A percentile compares a stretch with the other conserved stretches of the same genome.
Conservation (phyloP, 2,888 invertebrate genomes). For the Agrotis segetum region DNA sequence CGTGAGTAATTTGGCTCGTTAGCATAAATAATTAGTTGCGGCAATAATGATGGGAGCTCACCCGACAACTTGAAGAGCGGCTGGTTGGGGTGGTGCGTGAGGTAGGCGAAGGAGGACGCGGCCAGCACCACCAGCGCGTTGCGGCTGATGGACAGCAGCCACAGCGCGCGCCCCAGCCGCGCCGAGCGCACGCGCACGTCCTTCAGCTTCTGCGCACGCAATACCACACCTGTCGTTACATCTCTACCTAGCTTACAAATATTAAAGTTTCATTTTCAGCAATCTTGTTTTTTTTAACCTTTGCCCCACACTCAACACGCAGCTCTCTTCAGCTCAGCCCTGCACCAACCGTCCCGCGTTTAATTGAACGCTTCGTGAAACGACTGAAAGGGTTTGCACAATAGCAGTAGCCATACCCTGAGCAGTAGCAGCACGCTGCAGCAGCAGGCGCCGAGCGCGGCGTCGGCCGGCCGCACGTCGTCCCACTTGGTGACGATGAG, state of each 20-base stretch:
- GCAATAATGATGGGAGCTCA: constrained; percentile 44
- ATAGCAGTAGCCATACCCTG: constrained; percentile 87
- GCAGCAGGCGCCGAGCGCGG: constrained; percentile 92
- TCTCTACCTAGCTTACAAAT: background rate
- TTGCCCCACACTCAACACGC: too few species aligned
- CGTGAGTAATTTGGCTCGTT: background rate
- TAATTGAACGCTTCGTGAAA: too few species aligned
- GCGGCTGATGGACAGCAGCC: constrained; percentile 94
- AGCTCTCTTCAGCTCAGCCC: too few species aligned
- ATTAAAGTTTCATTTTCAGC: too few species aligned
- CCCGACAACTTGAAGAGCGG: constrained; percentile 93
- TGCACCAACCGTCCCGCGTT: too few species aligned
- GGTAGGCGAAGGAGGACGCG: constrained; percentile 91
- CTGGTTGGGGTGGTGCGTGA: constrained; percentile 84
- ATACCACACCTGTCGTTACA: background rate
- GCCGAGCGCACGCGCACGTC: constrained; percentile 87
- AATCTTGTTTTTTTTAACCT: too few species aligned
- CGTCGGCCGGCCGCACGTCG: constrained; percentile 91
- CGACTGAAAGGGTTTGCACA: too few species aligned
- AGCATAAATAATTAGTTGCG: background rate
- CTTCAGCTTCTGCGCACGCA: constrained; percentile 91
- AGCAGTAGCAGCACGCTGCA: constrained; percentile 92
- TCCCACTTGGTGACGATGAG: constrained; percentile 86
- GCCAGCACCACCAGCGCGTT: constrained; percentile 95
- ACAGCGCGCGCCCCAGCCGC: constrained; percentile 84